Evolutionary conservation across 2,888 invertebrate genomes (phyloP).

Genomic region (Anodontia alba): DNA sequence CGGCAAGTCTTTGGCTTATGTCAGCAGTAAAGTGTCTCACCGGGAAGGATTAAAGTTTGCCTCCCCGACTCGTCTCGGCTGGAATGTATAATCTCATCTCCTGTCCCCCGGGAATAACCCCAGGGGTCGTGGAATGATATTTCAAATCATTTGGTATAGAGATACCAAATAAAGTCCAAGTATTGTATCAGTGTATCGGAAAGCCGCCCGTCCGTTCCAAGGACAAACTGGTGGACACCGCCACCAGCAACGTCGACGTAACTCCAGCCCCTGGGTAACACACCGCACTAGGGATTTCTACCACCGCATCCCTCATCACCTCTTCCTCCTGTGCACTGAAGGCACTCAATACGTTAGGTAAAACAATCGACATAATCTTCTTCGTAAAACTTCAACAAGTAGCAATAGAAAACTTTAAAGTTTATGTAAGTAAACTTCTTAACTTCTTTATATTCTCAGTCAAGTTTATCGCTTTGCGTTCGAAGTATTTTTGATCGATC

Average conservation of each 20-base stretch:
- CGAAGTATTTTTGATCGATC: slow-evolving; percentile 24
- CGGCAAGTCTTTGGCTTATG: neutral
- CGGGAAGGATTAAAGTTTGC: neutral
- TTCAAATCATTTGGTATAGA: neutral
- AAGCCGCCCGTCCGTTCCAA: neutral
- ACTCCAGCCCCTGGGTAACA: neutral
- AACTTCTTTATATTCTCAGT: slow-evolving; percentile 16
- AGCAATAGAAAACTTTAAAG: slow-evolving; percentile 20
- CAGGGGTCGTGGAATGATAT: slow-evolving; percentile 9
- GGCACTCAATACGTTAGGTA: slow-evolving; percentile 31
- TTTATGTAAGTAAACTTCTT: neutral
- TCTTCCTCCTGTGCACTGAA: slow-evolving; percentile 25
- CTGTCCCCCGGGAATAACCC: neutral
- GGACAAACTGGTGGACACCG: neutral
- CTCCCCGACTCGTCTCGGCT: neutral
- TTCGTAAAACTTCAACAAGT: slow-evolving; percentile 11
- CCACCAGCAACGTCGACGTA: slow-evolving; percentile 16
- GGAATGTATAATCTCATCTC: slow-evolving; percentile 14
- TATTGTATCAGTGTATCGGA: neutral
- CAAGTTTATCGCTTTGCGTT: slow-evolving; percentile 6
- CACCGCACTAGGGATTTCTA: neutral
- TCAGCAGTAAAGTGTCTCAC: neutral
- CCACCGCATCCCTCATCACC: neutral
- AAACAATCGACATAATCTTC: slow-evolving; percentile 36
- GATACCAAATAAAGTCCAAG: slow-evolving; percentile 11